Base-by-base conservation (phyloP, 2,797 vertebrate species). In the Cirrhinus molitorella region DNA sequence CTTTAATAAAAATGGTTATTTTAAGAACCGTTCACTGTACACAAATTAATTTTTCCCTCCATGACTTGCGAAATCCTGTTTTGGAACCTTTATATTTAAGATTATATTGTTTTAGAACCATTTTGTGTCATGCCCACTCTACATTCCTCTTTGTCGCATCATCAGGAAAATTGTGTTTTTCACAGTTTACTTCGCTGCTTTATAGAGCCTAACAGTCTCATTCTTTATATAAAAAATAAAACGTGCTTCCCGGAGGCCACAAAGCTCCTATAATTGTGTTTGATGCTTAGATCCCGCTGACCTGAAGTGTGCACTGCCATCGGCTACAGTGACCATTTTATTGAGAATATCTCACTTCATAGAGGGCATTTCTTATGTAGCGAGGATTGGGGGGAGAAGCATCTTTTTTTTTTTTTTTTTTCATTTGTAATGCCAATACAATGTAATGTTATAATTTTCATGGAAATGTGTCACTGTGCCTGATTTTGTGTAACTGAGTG, bases 241-340 rank as follows among this genome's bases (percentile, higher is more conserved):
- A 76, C 45, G 47, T 83, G 34, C 47, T 75, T 82, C 49, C 59
- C 31, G 16, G 11, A 73, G 45, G 71, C 31, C 55, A 65, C 59
- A 67, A 14, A 45, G 61, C 16, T 67, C 4, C 34, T 55, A 28
- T 67, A 53, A 81, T 85, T 57, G 37, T 49, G 43, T 77, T 47
- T 77, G 63, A 77, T 68, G 53, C 63, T 77, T 17, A 77, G 47
- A 71, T 66, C 55, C 49, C 4, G 2, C 16, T 82, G 37, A 78
- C 45, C 84, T 81, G 65, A 83, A 61, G 40, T 63, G 72, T 72
- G 67, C 57, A 19, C 71, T 68, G 74, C 80, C 75, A 31, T 13
- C 51, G 19, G 49, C 78, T 78, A 85, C 51, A 76, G 53, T 76
- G 81, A 81, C 78, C 81, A 67, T 75, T 72, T 81, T 63, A 77